phyloP scores from a whole-genome alignment of 2,113 vertebrate genomes.

The Ursus arctos region DNA sequence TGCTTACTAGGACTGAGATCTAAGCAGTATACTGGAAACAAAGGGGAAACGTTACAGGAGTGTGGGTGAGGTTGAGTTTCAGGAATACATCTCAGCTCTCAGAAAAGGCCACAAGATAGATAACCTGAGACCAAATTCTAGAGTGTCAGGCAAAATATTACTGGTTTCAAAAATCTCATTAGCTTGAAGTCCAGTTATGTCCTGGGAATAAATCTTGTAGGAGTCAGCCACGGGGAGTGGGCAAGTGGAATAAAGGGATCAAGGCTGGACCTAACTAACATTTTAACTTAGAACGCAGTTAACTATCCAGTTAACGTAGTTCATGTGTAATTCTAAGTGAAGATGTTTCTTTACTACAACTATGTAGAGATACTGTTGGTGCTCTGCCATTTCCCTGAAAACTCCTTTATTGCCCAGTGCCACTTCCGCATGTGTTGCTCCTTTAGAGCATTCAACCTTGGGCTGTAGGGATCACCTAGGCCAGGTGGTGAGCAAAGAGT shows the following conservation, averaged over 20 bases:
- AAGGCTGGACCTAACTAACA: not conserved
- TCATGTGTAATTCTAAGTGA: not conserved
- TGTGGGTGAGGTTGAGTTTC: not conserved
- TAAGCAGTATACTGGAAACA: not conserved
- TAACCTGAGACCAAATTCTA: not conserved
- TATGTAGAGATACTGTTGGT: not conserved
- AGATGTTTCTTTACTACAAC: not conserved
- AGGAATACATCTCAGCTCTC: not conserved
- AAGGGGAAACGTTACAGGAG: not conserved
- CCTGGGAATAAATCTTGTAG: not conserved
- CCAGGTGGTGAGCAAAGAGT: not conserved
- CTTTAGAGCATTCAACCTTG: not conserved
- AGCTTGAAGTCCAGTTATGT: not conserved
- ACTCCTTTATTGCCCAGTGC: fast-evolving
- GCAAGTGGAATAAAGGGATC: not conserved
- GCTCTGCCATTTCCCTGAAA: not conserved
- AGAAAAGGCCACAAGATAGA: not conserved
- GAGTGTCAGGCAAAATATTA: not conserved
- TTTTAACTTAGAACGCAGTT: not conserved
- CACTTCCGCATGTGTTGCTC: not conserved
- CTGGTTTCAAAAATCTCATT: not conserved
- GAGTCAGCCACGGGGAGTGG: not conserved
- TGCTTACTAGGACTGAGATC: not conserved
- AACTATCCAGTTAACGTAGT: not conserved
- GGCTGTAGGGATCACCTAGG: not conserved